These are phyloP conservation scores for Deladenus siricidicola DNA, from an alignment of 2,888 invertebrate species.

Conservation along the genomic window DNA sequence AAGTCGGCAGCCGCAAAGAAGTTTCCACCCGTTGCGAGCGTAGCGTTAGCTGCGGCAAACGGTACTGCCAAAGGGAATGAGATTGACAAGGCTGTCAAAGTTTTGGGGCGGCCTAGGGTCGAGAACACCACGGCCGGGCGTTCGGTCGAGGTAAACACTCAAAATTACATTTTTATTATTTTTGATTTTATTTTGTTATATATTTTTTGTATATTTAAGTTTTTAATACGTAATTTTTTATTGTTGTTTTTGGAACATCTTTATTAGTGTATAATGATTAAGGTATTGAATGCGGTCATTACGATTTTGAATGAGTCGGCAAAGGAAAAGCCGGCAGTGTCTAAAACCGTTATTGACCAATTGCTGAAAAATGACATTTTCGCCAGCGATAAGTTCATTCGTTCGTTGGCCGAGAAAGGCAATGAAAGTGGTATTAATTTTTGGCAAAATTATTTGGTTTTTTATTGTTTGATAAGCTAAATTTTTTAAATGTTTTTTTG, in stretches of 20 bases:
- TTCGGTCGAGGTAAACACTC: background rate
- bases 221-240: too few species aligned
- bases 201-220: too few species aligned
- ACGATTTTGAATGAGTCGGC: background rate
- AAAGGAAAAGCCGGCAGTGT: conserved; percentile 4
- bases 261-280: too few species aligned
- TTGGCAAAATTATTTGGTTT: background rate
- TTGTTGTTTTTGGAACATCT: too few species aligned
- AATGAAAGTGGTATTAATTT: background rate
- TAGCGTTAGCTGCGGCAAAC: background rate
- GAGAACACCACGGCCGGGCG: background rate
- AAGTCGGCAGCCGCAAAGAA: background rate
- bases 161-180: too few species aligned
- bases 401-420: conserved; percentile 1
- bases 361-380: conserved; percentile 3
- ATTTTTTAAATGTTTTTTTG: background rate
- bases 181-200: too few species aligned
- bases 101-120: background rate
- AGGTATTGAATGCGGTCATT: background rate
- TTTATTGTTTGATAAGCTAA: background rate
- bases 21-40: background rate
- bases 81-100: background rate
- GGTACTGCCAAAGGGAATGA: background rate
- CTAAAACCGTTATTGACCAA: background rate
- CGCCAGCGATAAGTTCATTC: conserved; percentile 5